Conservation (phyloP, 1,140 invertebrate genomes). For the Vanessa tameamea region DNA sequence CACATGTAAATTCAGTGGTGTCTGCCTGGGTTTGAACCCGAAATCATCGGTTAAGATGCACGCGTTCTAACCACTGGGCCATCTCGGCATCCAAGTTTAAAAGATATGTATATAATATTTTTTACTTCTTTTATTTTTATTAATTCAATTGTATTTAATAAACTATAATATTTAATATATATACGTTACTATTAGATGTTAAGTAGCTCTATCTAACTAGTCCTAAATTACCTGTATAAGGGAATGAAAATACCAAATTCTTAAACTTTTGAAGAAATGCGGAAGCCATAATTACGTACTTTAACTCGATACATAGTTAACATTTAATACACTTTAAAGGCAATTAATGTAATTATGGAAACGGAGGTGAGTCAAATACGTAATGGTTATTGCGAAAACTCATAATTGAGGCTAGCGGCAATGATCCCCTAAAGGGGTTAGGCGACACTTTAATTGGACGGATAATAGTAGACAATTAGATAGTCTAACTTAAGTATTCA, state of each 20-base stretch:
- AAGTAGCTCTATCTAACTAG: not conserved
- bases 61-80: too few species aligned
- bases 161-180: too few species aligned
- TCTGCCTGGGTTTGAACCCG: too few species aligned
- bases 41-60: too few species aligned
- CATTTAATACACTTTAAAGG: slow-evolving; percentile 36
- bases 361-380: slow-evolving; percentile 47
- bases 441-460: slow-evolving; percentile 38
- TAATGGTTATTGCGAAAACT: slow-evolving; percentile 49
- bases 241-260: not conserved
- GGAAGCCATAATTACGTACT: slow-evolving; percentile 12
- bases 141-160: too few species aligned
- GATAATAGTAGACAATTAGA: slow-evolving; percentile 20
- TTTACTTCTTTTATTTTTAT: too few species aligned
- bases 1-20: too few species aligned
- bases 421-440: slow-evolving; percentile 41
- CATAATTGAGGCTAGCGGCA: slow-evolving; percentile 46
- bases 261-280: not conserved
- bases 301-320: slow-evolving; percentile 26
- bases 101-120: too few species aligned
- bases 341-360: slow-evolving; percentile 55
- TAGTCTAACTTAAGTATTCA: not conserved
- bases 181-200: too few species aligned
- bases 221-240: not conserved
- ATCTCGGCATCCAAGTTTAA: too few species aligned